Evolutionary conservation across 2,888 invertebrate genomes (phyloP), one percentile per base, ranked within the genome.

Genomic region (Vanessa cardui): DNA sequence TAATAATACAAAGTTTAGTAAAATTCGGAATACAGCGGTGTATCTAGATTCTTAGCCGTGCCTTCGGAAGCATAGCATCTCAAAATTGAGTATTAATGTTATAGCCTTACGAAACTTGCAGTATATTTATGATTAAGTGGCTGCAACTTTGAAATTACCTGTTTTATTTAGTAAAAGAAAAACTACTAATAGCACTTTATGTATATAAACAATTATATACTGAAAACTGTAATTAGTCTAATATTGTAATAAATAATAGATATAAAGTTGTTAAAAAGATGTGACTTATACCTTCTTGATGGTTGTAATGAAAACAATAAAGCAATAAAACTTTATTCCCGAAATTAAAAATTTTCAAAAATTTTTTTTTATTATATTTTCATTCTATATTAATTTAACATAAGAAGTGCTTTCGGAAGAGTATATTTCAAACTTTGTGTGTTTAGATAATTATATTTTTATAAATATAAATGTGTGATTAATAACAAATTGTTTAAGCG

Each of bases 291-390:
- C 77, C 79, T 80, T 77, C 75, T 76, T 75, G 78, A 80, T 79
- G 88, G 87, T 87, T 88, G 87, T 89, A 86, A 84, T 79, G 77
- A 82, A 82, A 81, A 79, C 76, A 78, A 79, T 79, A 82, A 85
- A 88, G 87, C 85, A 87, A 87, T 88, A 85, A 80, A 74, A 78
- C 59, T 66, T 65, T 56, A 56, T 56, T 39, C 33, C 12, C 39
- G 39, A 31, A 56, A 56, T 56, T 5, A 39, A 39, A 39, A 31
- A 54, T 56, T 61, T 56, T 44, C 12, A 45, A 31, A 39, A 7
- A 15, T 44, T 39, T 21, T 4, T 45, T 6, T 39, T n/a, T 56
- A 33, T 33, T 15, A 26, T 33, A 47, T 6, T 56, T 16, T 33
- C 1, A 56, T 56, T 18, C 7, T 15, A 31, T 49, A 0, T 47